phyloP scores from a whole-genome alignment of 2,113 vertebrate genomes.

The Myotis lucifugus region DNA sequence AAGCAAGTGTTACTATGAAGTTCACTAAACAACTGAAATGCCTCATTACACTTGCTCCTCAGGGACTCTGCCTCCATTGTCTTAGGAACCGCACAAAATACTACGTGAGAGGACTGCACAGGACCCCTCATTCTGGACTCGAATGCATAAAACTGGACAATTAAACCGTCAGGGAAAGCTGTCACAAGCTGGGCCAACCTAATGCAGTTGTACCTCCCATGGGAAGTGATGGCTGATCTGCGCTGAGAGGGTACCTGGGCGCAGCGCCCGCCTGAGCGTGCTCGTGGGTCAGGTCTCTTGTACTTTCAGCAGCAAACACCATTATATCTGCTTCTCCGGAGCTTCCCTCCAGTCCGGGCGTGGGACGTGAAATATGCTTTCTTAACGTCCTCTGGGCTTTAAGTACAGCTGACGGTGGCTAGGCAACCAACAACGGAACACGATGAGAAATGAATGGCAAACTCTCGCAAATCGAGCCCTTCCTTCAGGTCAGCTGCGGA shows the following conservation, averaged over 20 bases:
- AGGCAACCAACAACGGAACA: conserved; percentile 35
- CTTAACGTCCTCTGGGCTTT: conserved; percentile 62
- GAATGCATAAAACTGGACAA: neutral
- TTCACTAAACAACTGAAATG: neutral
- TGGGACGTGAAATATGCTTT: conserved; percentile 58
- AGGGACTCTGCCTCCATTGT: neutral
- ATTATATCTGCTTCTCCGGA: conserved; percentile 34
- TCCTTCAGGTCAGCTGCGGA: conserved; percentile 21
- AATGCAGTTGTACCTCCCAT: neutral
- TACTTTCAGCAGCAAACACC: neutral
- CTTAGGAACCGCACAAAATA: neutral
- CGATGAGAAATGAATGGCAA: conserved; percentile 54
- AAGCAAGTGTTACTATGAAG: neutral
- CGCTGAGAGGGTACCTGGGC: neutral
- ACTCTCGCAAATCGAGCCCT: neutral
- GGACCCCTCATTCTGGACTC: neutral
- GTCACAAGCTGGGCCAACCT: neutral
- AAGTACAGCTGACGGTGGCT: conserved; percentile 49
- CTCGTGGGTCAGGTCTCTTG: neutral
- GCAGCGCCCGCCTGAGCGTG: neutral
- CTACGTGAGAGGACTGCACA: neutral
- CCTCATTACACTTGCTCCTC: neutral
- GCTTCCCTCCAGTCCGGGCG: neutral
- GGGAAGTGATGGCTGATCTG: neutral
- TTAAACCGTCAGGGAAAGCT: neutral